Evolutionary conservation across 2,888 invertebrate species (phyloP), one percentile per base, ranked within the genome.

Genomic region (Marasmarcha lunaedactyla): DNA sequence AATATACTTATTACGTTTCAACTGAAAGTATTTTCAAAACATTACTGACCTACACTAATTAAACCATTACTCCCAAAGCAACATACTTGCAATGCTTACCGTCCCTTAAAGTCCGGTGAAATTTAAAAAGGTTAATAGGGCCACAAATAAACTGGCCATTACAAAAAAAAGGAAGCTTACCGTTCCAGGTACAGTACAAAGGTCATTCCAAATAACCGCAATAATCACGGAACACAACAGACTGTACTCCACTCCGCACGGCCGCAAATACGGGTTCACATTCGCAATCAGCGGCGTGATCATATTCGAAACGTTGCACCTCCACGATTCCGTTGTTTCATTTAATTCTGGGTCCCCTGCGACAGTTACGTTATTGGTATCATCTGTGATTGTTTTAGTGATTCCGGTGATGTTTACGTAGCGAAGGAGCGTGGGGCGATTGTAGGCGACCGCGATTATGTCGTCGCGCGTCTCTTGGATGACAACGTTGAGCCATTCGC

Each of bases 401-500:
- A 65, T 59, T 1, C 67, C 65, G 30, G 60, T 71, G 26, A 78
- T 64, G 44, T 74, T 76, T 6, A 70, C 71, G 43, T 79, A 78
- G 38, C 71, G 56, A 4, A 72, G 49, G 1, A 71, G 59, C 2
- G 63, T 55, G 14, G 71, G 71, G 0, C 61, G 62, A 30, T 66
- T 59, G 47, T 76, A 76, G 0, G 81, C 78, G 20, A 83, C 70
- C 1, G 71, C 59, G 13, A 89, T 84, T 42, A 94, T 92, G 63
- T 95, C 94, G 58, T 94, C 94, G 59, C 92, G 90, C 1, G 95
- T 95, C 64, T 95, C 95, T 62, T 92, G 91, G 10, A 95, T 90
- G 15, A 95, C 84, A 1, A 94, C 92, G 63, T 92, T 90, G 4
- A 96, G 74, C 97, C 97, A 97, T 55, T 96, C 94, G 71, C 95